Conservation (phyloP, 2,797 vertebrate genomes). For the Hafferia zeledoni region DNA sequence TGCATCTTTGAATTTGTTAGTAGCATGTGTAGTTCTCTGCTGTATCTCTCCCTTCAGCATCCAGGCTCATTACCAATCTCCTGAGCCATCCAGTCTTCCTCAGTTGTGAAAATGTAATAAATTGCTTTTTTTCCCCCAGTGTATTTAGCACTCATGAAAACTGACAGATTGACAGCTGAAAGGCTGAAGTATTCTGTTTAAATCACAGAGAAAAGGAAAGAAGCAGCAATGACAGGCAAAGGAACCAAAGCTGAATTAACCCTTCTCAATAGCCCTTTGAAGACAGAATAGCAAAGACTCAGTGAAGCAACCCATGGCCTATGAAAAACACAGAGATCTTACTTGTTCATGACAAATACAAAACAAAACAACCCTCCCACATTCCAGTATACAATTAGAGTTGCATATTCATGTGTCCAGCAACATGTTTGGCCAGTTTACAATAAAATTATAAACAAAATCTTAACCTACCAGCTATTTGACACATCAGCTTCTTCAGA, state of each 20-base stretch:
- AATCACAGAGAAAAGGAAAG: neutral
- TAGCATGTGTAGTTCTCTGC: neutral
- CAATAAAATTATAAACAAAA: neutral
- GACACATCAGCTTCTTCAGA: neutral
- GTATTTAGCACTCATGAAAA: constrained; percentile 35
- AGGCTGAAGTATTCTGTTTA: neutral
- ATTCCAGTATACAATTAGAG: neutral
- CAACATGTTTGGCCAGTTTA: neutral
- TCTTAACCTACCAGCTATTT: neutral
- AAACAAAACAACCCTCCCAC: neutral
- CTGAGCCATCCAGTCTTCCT: neutral
- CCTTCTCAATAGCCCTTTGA: neutral
- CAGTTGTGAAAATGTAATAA: constrained; percentile 42
- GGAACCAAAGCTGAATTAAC: neutral
- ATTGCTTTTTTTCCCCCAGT: constrained; percentile 3
- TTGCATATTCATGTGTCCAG: neutral
- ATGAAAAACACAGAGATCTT: neutral
- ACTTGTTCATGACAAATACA: neutral
- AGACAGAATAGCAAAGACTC: neutral
- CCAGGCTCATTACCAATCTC: neutral
- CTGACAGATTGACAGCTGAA: constrained; percentile 19
- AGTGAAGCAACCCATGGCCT: neutral
- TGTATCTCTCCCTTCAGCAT: neutral
- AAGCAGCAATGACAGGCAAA: neutral
- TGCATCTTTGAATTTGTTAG: neutral